A percentile compares a stretch with the other conserved stretches of the same genome.
These are phyloP conservation scores for Allobates femoralis DNA, from an alignment of 2,797 vertebrate species.

Conservation along the genomic window DNA sequence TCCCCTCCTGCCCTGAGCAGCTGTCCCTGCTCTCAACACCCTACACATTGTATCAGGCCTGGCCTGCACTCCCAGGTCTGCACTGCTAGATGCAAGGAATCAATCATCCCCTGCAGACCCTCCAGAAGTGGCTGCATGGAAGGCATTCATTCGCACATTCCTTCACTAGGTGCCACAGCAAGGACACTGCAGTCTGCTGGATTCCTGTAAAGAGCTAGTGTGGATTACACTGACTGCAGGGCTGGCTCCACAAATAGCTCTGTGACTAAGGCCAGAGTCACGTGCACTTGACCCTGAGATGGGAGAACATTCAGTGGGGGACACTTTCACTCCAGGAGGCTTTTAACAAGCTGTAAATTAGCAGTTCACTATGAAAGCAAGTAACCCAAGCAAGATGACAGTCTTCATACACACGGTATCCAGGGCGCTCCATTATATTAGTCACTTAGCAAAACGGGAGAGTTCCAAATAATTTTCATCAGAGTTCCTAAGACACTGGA, in stretches of 20 bases:
- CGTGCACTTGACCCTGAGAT: conserved; percentile 64
- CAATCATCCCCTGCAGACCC: conserved; percentile 67
- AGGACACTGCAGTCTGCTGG: conserved; percentile 68
- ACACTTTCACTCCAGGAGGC: conserved; percentile 57
- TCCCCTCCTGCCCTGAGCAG: conserved; percentile 77
- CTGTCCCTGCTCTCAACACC: conserved; percentile 85
- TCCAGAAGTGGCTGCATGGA: conserved; percentile 68
- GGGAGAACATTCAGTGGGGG: conserved; percentile 62
- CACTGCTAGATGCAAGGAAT: conserved; percentile 72
- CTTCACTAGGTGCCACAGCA: conserved; percentile 44
- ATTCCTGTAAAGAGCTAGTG: conserved; percentile 70
- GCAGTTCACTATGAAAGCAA: conserved; percentile 19
- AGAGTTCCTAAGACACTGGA: background rate
- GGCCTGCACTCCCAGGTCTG: conserved; percentile 58
- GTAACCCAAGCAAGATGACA: conserved; percentile 30
- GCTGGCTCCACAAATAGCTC: conserved; percentile 68
- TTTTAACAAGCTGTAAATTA: conserved; percentile 41
- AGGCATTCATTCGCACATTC: conserved; percentile 65
- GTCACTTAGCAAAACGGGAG: background rate
- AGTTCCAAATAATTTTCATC: background rate
- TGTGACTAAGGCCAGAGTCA: conserved; percentile 70
- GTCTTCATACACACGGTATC: background rate
- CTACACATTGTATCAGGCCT: conserved; percentile 73
- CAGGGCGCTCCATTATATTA: background rate
- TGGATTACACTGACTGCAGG: too few relatives aligned